phyloP scores from a whole-genome alignment of 1,140 invertebrate genomes.

The Drosophila sucinea region DNA sequence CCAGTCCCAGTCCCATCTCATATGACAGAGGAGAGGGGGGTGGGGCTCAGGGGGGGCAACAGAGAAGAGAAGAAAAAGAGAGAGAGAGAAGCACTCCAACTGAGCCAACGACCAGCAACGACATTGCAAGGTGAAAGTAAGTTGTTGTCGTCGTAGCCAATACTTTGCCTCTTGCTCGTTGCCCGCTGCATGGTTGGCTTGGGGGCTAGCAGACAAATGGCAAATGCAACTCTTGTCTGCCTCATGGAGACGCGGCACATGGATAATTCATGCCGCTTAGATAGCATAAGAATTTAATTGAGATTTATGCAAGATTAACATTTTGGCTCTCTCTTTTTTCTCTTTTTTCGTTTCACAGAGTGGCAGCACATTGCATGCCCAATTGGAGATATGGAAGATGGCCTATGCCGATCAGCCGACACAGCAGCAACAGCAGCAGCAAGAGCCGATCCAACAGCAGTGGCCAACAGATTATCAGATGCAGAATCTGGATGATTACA shows the following conservation, averaged over 20 bases:
- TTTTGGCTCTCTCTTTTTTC: conserved; percentile 62
- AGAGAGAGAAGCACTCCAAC: conserved; percentile 57
- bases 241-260: conserved; percentile 10
- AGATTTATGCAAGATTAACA: conserved; percentile 72
- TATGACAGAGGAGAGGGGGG: conserved; percentile 38
- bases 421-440: conserved; percentile 37
- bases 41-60: neutral
- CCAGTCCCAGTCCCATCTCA: conserved; percentile 37
- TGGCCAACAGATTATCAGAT: conserved; percentile 51
- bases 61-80: neutral
- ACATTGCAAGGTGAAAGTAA: conserved; percentile 83
- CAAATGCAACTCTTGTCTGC: conserved; percentile 20
- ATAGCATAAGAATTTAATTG: conserved; percentile 72
- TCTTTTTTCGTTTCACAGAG: conserved; percentile 85
- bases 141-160: conserved; percentile 47
- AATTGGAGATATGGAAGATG: conserved; percentile 96
- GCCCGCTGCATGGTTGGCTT: conserved; percentile 23
- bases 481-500: conserved; percentile 47
- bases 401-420: conserved; percentile 76
- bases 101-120: conserved; percentile 83
- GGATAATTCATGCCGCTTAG: conserved; percentile 65
- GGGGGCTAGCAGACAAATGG: conserved; percentile 1
- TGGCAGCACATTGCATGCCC: conserved; percentile 93
- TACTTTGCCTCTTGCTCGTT: conserved; percentile 34
- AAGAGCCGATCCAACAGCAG: conserved; percentile 21